Evolutionary conservation across 2,888 invertebrate species (phyloP).

Genomic region (Himalopsyche kuldschensis): DNA sequence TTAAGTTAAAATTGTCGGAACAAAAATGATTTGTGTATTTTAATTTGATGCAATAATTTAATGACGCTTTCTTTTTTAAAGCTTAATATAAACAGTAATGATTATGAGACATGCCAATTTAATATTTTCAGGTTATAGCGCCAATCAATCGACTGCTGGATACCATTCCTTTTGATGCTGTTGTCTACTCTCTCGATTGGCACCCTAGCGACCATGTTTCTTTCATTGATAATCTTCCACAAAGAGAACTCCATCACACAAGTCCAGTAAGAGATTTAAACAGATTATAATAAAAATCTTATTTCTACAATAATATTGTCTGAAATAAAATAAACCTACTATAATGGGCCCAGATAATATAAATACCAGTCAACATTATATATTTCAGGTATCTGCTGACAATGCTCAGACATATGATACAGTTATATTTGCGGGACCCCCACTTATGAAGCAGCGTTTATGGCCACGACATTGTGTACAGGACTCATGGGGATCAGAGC

Average conservation of each 20-base stretch:
- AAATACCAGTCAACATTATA: neutral
- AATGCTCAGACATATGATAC: conserved; percentile 85
- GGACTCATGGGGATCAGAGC: conserved; percentile 91
- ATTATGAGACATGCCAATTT: neutral
- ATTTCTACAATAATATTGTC: no score
- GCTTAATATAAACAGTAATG: no score
- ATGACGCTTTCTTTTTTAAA: no score
- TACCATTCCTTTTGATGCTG: conserved; percentile 79
- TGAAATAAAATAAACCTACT: no score
- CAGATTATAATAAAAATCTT: neutral
- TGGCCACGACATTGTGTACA: conserved; percentile 98
- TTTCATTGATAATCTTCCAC: conserved; percentile 88
- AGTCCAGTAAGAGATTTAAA: conserved; percentile 63
- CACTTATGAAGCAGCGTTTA: conserved; percentile 82
- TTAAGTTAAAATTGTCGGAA: no score
- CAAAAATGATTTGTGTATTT: no score
- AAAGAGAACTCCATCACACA: conserved; percentile 72
- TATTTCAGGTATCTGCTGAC: conserved; percentile 66
- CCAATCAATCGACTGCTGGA: conserved; percentile 86
- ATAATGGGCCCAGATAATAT: no score
- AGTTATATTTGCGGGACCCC: conserved; percentile 88
- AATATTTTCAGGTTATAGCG: conserved; percentile 70
- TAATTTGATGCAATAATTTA: no score
- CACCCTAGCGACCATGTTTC: conserved; percentile 96
- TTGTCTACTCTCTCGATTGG: conserved; percentile 96